phyloP scores from a whole-genome alignment of 2,797 vertebrate genomes.

The Aotus griseimembra region DNA sequence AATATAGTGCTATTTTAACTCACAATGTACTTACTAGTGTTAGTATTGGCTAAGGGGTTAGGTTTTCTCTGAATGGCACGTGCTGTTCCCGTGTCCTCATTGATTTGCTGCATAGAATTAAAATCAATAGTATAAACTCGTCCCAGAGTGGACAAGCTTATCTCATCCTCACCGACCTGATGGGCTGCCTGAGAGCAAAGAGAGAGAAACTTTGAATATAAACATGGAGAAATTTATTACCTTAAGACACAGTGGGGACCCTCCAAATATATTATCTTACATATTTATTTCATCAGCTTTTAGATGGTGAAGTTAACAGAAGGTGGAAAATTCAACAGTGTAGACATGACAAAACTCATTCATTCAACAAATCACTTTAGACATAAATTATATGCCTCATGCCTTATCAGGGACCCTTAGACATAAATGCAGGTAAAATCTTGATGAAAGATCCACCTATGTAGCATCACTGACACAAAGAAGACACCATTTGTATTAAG shows the following conservation, averaged over 20 bases:
- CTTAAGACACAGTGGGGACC: conserved; percentile 61
- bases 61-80: conserved; percentile 99
- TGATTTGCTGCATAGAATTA: conserved; percentile 99
- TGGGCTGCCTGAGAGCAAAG: conserved; percentile 95
- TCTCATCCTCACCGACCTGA: conserved; percentile 99
- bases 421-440: conserved; percentile 47
- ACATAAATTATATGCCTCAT: neutral
- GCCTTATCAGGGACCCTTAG: neutral
- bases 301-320: conserved; percentile 21
- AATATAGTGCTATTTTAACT: conserved; percentile 7
- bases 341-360: conserved; percentile 27
- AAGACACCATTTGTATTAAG: neutral
- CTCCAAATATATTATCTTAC: conserved; percentile 58
- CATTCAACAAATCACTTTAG: conserved; percentile 27
- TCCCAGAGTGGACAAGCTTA: conserved; percentile 98
- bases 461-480: conserved; percentile 13
- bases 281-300: conserved; percentile 35
- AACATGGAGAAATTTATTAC: conserved; percentile 75
- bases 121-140: conserved; percentile 99
- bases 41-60: conserved; percentile 98
- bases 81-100: conserved; percentile 99
- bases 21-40: conserved; percentile 91
- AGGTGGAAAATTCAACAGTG: neutral
- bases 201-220: conserved; percentile 82
- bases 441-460: conserved; percentile 2